phyloP scores from a whole-genome alignment of 2,113 vertebrate genomes.

The Lampris megalopsis region DNA sequence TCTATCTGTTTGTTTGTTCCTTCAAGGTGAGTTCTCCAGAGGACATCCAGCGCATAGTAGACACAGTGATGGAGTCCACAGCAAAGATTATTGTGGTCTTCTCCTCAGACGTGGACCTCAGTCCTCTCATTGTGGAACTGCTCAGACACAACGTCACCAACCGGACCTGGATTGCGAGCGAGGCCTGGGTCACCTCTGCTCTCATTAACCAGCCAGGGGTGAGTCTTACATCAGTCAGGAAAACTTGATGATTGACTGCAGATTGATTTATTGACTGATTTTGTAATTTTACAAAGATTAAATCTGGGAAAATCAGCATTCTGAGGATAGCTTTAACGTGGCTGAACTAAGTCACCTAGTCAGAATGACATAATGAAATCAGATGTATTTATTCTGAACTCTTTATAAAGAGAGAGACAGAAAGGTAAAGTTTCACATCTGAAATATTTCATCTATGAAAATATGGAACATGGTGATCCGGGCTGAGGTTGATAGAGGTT shows the following conservation, averaged over 20 bases:
- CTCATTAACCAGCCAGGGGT: slow-evolving; percentile 83
- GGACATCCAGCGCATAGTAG: slow-evolving; percentile 79
- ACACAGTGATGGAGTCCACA: slow-evolving; percentile 75
- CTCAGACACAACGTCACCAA: slow-evolving; percentile 82
- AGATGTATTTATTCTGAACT: too few relatives aligned
- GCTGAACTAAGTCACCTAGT: too few relatives aligned
- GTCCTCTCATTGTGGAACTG: slow-evolving; percentile 82
- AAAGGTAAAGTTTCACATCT: too few relatives aligned
- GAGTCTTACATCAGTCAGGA: slow-evolving; percentile 26
- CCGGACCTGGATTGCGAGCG: slow-evolving; percentile 87
- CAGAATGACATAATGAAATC: too few relatives aligned
- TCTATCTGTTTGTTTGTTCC: not conserved
- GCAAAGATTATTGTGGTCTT: slow-evolving; percentile 89
- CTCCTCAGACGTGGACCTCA: slow-evolving; percentile 87
- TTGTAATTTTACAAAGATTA: too few relatives aligned
- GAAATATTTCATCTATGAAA: not conserved
- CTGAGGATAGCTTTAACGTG: too few relatives aligned
- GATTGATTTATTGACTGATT: not conserved
- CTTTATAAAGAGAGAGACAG: too few relatives aligned
- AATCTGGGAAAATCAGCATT: too few relatives aligned
- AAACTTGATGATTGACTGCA: not conserved
- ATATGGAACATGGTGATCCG: not conserved
- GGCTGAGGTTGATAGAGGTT: not conserved
- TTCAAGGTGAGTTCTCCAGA: slow-evolving; percentile 70
- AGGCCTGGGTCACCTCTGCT: slow-evolving; percentile 88